Percentiles rank a stretch among this genome's conserved stretches.
Evolutionary conservation across 2,888 invertebrate genomes (phyloP).

Genomic region (Drosophila tripunctata): DNA sequence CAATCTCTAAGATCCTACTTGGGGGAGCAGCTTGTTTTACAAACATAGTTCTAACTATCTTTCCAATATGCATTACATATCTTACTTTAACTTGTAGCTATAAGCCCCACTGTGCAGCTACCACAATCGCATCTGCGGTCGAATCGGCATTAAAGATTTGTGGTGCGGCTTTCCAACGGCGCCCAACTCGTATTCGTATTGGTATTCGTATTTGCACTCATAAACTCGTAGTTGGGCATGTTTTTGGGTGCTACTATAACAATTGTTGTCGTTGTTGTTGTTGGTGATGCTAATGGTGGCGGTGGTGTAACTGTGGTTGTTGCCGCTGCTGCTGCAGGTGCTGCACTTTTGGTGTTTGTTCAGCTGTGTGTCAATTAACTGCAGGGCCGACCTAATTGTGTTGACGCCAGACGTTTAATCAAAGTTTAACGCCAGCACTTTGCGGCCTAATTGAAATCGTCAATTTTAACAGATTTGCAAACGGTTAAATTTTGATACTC

Average conservation of each 20-base stretch:
- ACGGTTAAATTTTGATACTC: constrained; percentile 38
- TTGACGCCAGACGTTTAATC: constrained; percentile 70
- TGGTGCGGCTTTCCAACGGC: constrained; percentile 58
- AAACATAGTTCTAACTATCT: too few relatives aligned
- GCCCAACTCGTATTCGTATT: constrained; percentile 38
- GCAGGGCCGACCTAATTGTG: constrained; percentile 65
- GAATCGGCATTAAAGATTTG: constrained; percentile 75
- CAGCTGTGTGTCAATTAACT: constrained; percentile 68
- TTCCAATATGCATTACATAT: neutral
- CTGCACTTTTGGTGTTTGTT: constrained; percentile 45
- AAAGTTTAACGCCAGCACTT: constrained; percentile 62
- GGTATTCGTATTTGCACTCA: too few relatives aligned
- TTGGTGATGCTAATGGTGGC: neutral
- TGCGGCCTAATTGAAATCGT: constrained; percentile 63
- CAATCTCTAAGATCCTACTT: too few relatives aligned
- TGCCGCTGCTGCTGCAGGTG: constrained; percentile 17
- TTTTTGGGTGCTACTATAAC: constrained; percentile 16
- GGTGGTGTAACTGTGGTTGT: neutral
- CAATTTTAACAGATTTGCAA: constrained; percentile 50
- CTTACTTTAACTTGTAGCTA: neutral
- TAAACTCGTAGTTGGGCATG: too few relatives aligned
- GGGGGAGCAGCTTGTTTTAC: too few relatives aligned
- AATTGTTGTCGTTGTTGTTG: constrained; percentile 13
- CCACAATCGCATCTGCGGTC: constrained; percentile 59
- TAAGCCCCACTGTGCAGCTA: constrained; percentile 43